Evolutionary conservation across 2,797 vertebrate species (phyloP), one percentile per base, ranked within the genome.

Genomic region (Typhlichthys subterraneus): DNA sequence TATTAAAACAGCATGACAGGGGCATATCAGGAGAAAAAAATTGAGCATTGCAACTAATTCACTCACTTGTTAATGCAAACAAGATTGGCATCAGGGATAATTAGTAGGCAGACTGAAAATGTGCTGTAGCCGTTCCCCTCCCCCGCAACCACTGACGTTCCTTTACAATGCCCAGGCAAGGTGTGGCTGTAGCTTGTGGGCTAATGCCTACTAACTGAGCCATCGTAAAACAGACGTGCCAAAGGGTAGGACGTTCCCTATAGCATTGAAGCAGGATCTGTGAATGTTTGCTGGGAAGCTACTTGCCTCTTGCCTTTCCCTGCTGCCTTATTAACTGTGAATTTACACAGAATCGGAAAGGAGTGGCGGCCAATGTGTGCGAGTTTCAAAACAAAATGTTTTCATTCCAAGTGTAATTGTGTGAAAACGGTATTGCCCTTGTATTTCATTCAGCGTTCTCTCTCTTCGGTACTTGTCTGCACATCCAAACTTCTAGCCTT

Each of bases 121-220:
- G 3, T 42, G 9, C 8, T 46, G 61, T 17, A 17, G 61, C 62
- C 57, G 5, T 8, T 52, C 14, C 52, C 38, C 61, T 12, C 53
- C 71, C 60, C 61, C 53, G 38, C 52, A 9, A 33, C 69, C 60
- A 72, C 67, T 73, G 38, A 71, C 65, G 12, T 61, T 77, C 51
- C 79, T 75, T 67, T 80, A 75, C 45, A 63, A 80, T 84, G 71
- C 78, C 82, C 58, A 61, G 61, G 49, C 83, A 74, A 58, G 57
- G 68, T 64, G 68, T 83, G 81, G 79, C 78, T 65, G 19, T 64
- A 65, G 69, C 76, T 29, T 71, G 59, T 53, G 23, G 46, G 65
- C 77, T 72, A 64, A 53, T 59, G 68, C 55, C 52, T 70, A 57
- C 53, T 69, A 68, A 65, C 45, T 77, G 69, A 69, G 65, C 74